Evolutionary conservation across 1,140 invertebrate species (phyloP).

Genomic region (Caenorhabditis tropicalis): DNA sequence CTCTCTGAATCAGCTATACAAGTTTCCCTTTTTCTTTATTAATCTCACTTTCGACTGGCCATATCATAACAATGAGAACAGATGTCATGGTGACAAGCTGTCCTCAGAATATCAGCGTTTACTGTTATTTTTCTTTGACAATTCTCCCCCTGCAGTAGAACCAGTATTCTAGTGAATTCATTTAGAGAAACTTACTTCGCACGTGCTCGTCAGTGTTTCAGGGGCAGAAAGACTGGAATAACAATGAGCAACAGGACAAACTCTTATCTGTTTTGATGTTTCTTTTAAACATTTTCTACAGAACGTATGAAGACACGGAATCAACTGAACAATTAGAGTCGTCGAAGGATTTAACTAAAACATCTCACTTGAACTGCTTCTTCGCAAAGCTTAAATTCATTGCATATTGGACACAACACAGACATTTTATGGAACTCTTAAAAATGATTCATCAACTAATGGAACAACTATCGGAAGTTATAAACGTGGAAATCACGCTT

Average conservation of each 20-base stretch:
- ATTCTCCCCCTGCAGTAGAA: constrained; percentile 57
- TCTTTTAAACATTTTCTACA: constrained; percentile 52
- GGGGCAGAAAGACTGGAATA: constrained; percentile 49
- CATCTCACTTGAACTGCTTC: not conserved
- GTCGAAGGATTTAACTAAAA: not conserved
- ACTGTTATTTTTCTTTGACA: constrained; percentile 55
- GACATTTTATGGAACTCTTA: not conserved
- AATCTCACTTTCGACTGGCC: constrained; percentile 42
- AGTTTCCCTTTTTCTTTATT: not conserved
- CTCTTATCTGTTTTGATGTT: not conserved
- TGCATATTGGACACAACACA: constrained; percentile 1
- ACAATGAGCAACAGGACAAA: constrained; percentile 50
- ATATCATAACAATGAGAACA: constrained; percentile 59
- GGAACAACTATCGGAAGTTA: not conserved
- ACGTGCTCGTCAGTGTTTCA: constrained; percentile 4
- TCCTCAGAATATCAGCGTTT: constrained; percentile 51
- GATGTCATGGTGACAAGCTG: constrained; percentile 57
- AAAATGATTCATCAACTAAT: not conserved
- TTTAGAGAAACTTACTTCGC: not conserved
- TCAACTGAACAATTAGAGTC: constrained; percentile 22
- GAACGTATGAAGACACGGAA: constrained; percentile 59
- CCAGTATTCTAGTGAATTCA: not conserved
- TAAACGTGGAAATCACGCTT: too few relatives aligned
- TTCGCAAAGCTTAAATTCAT: not conserved
- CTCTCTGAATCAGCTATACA: constrained; percentile 57